A percentile compares a stretch with the other conserved stretches of the same genome.
These are phyloP conservation scores for Gibbula magus DNA, from an alignment of 2,888 invertebrate genomes.

Conservation along the genomic window DNA sequence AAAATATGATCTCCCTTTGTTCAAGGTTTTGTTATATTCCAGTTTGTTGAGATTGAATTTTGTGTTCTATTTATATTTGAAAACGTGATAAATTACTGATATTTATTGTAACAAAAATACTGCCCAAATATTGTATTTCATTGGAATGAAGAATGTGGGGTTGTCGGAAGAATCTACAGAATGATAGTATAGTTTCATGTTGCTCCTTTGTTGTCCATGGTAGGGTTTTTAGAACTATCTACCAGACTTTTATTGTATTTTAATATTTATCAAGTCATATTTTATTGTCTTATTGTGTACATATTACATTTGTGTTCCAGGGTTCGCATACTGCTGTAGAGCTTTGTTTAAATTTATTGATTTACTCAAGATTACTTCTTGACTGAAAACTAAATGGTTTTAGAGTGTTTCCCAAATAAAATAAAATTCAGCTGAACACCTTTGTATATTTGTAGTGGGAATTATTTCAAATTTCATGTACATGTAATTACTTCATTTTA, in stretches of 20 bases:
- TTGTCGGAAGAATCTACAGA: too few relatives aligned
- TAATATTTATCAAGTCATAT: background rate
- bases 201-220: background rate
- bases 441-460: too few relatives aligned
- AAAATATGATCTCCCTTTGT: background rate
- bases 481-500: too few relatives aligned
- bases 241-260: background rate
- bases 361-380: too few relatives aligned
- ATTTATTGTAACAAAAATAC: background rate
- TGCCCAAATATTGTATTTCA: too few relatives aligned
- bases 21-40: background rate
- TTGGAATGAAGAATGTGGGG: too few relatives aligned
- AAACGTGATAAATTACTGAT: background rate
- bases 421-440: too few relatives aligned
- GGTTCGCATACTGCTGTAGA: background rate
- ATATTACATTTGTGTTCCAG: background rate
- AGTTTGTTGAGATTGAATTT: background rate
- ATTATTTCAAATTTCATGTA: too few relatives aligned
- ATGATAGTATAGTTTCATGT: too few relatives aligned
- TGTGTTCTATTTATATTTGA: background rate
- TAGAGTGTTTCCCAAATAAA: too few relatives aligned
- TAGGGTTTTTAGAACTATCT: background rate
- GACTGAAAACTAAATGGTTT: too few relatives aligned
- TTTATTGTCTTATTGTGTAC: slow-evolving; percentile 11
- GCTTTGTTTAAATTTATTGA: too few relatives aligned